A percentile compares a stretch with the other conserved stretches of the same genome.
phyloP scores from a whole-genome alignment of 2,888 invertebrate species.

The Ormyrus nitidulus region DNA sequence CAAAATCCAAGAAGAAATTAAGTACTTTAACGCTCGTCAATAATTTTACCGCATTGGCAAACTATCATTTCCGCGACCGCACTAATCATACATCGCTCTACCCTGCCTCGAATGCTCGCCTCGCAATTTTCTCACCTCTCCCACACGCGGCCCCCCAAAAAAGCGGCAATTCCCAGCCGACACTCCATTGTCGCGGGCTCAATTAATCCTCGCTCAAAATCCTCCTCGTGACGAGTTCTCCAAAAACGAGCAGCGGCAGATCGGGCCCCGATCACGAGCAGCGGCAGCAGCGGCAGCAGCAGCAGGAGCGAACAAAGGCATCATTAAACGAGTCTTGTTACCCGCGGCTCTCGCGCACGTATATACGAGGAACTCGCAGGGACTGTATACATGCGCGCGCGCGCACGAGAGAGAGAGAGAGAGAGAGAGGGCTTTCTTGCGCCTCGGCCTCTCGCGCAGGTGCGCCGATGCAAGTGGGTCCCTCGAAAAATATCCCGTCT shows the following conservation, averaged over 20 bases:
- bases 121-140: background rate
- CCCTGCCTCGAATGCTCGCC: too few species aligned
- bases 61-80: too few species aligned
- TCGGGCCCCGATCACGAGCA: background rate
- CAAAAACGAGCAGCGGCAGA: background rate
- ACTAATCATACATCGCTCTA: too few species aligned
- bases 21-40: too few species aligned
- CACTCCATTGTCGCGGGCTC: too few species aligned
- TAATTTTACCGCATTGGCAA: too few species aligned
- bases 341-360: conserved; percentile 5
- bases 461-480: background rate
- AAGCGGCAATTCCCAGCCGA: background rate
- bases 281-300: background rate
- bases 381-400: background rate
- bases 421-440: conserved; percentile 8
- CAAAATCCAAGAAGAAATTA: too few species aligned
- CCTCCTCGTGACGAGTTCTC: too few species aligned
- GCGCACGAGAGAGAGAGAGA: background rate
- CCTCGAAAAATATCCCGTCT: too few species aligned
- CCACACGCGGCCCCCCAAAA: background rate
- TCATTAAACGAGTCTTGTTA: conserved; percentile 56
- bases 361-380: conserved; percentile 22
- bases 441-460: background rate
- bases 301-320: conserved; percentile 54
- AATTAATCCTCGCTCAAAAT: too few species aligned